Evolutionary conservation across 2,888 invertebrate species (phyloP).

Genomic region (Epistrophella euchroma): DNA sequence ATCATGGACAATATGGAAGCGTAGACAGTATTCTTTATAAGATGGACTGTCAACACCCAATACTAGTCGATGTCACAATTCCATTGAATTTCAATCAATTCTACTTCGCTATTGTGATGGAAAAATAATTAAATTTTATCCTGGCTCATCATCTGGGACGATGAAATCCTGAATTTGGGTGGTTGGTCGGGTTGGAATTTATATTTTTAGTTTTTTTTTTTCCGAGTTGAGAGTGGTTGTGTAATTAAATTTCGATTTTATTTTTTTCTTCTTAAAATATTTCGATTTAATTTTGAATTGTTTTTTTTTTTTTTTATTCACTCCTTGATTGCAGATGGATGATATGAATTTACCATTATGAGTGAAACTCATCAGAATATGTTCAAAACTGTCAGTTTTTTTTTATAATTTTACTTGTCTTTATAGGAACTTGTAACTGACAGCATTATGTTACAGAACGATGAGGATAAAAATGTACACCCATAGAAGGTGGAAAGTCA

Average conservation of each 20-base stretch:
- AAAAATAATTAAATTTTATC: constrained; percentile 75
- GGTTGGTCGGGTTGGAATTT: background rate
- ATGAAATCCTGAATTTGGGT: constrained; percentile 39
- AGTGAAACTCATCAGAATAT: background rate
- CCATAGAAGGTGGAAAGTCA: background rate
- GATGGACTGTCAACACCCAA: constrained; percentile 53
- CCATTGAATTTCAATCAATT: constrained; percentile 74
- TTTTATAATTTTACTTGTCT: background rate
- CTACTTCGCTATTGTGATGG: constrained; percentile 71
- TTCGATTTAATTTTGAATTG: constrained; percentile 12
- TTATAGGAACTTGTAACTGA: background rate
- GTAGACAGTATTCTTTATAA: constrained; percentile 33
- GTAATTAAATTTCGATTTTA: constrained; percentile 30
- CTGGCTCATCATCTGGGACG: constrained; percentile 48
- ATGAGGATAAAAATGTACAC: background rate
- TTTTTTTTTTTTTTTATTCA: background rate
- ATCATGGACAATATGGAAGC: background rate
- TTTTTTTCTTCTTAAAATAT: background rate
- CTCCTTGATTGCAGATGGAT: background rate
- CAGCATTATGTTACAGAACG: background rate
- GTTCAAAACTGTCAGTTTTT: background rate
- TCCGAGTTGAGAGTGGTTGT: background rate
- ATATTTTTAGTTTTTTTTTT: background rate
- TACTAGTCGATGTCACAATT: constrained; percentile 58
- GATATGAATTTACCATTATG: constrained; percentile 18